A percentile compares a stretch with the other conserved stretches of the same genome.
Evolutionary conservation across 1,140 invertebrate genomes (phyloP).

Genomic region (Muscidifurax raptorellus): DNA sequence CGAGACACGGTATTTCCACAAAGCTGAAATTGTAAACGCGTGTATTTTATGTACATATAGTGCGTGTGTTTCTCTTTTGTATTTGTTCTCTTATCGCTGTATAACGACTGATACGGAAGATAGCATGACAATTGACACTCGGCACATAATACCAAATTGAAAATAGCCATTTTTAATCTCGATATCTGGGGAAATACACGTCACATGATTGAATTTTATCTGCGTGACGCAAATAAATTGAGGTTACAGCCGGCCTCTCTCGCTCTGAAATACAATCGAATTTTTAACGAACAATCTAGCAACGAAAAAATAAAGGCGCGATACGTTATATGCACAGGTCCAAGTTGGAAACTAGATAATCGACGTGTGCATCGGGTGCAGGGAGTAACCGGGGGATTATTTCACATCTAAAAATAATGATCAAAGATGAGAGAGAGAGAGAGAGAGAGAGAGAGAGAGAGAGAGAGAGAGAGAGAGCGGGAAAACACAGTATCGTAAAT

Average conservation of each 20-base stretch:
- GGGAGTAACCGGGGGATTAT: background rate
- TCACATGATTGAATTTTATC: slow-evolving; percentile 22
- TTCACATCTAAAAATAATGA: slow-evolving; percentile 38
- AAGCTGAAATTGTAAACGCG: background rate
- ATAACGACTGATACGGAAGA: background rate
- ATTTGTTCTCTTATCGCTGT: background rate
- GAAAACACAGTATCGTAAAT: slow-evolving; percentile 29
- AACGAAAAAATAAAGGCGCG: background rate
- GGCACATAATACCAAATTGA: background rate
- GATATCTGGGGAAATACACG: background rate
- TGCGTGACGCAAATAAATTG: slow-evolving; percentile 23
- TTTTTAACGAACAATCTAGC: background rate
- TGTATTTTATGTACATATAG: no score
- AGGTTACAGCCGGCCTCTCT: background rate
- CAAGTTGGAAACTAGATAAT: no score
- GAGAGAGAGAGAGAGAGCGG: background rate
- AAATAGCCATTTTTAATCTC: background rate
- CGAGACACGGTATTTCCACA: background rate
- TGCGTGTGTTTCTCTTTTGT: background rate
- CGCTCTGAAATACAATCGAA: no score
- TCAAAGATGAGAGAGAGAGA: background rate
- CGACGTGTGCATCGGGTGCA: no score
- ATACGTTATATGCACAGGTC: no score
- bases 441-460: background rate
- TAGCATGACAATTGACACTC: background rate